Base-by-base conservation (phyloP, 2,113 vertebrate genomes). In the Morone chrysops region DNA sequence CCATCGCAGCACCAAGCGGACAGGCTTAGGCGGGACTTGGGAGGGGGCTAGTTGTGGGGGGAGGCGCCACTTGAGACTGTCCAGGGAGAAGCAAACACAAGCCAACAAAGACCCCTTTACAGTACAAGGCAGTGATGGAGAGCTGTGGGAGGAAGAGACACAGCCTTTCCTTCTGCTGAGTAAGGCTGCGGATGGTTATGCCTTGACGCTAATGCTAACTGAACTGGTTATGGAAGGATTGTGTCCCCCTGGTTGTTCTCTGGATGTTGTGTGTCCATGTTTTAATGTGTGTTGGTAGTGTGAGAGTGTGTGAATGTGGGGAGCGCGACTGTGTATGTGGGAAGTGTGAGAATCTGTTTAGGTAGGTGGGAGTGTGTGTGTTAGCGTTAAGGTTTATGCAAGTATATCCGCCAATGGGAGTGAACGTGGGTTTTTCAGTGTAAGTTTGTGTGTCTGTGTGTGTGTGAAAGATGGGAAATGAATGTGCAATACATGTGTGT, bases 91-190 rank as follows among this genome's bases (percentile, higher is more conserved):
- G 59, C 61, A 63, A 84, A 75, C 56, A 75, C 65, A 81, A 84
- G 75, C 80, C 76, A 84, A 89, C 87, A 92, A 92, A 90, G 84
- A 69, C 51, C 47, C 22, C 70, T 14, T 87, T 76, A 83, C 90
- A 72, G 70, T 18, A 48, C 47, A 54, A 47, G 31, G 78, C 60
- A 48, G 56, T 48, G 71, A 83, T 22, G 73, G 62, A 81, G 76
- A 48, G 48, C 75, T 78, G 71, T 17, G 45, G 67, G 63, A 77
- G 76, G 70, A 76, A 41, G 66, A 56, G 9, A 68, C 4, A 6
- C 79, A 72, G 78, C 45, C 16, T 74, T 51, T 71, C 47, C 65
- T 66, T 81, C 45, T 81, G 84, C 83, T 84, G 78, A 89, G 82
- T 72, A 36, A 81, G 78, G 47, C 47, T 51, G 50, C 25, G 62